Evolutionary conservation across 2,797 vertebrate genomes (phyloP).

Genomic region (Sebastes oblongus): DNA sequence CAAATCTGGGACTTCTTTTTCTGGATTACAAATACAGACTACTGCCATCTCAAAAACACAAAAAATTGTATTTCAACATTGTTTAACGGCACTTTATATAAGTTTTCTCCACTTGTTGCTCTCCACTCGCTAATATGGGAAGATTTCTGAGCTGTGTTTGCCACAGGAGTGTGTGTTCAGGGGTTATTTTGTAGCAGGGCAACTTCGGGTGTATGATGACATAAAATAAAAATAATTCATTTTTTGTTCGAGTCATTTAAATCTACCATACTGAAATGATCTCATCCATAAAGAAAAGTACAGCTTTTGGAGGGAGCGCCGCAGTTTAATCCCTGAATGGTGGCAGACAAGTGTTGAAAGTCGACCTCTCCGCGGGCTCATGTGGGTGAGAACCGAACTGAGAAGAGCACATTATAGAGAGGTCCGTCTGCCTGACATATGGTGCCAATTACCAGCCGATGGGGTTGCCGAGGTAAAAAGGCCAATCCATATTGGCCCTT

Average conservation of each 20-base stretch:
- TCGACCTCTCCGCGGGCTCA: slow-evolving; percentile 1
- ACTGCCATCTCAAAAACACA: not conserved
- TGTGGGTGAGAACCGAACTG: slow-evolving; percentile 23
- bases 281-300: not conserved
- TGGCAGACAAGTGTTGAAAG: slow-evolving; percentile 8
- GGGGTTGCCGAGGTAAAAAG: slow-evolving; percentile 74
- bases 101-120: not conserved
- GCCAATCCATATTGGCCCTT: slow-evolving; percentile 72
- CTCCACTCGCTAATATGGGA: not conserved
- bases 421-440: slow-evolving; percentile 74
- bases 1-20: not conserved
- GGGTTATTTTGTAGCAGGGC: not conserved
- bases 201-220: not conserved
- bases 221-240: not conserved
- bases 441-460: slow-evolving; percentile 79
- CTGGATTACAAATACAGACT: not conserved
- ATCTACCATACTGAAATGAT: not conserved
- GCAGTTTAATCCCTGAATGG: not conserved
- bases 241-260: not conserved
- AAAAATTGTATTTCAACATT: not conserved
- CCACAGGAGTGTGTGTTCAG: not conserved
- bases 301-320: not conserved
- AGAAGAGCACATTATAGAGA: slow-evolving; percentile 53
- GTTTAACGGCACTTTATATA: rapidly evolving
- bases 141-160: not conserved